A percentile compares a stretch with the other conserved stretches of the same genome.
Conservation (phyloP, 2,888 invertebrate species). For the Gymnoscelis rufifasciata region DNA sequence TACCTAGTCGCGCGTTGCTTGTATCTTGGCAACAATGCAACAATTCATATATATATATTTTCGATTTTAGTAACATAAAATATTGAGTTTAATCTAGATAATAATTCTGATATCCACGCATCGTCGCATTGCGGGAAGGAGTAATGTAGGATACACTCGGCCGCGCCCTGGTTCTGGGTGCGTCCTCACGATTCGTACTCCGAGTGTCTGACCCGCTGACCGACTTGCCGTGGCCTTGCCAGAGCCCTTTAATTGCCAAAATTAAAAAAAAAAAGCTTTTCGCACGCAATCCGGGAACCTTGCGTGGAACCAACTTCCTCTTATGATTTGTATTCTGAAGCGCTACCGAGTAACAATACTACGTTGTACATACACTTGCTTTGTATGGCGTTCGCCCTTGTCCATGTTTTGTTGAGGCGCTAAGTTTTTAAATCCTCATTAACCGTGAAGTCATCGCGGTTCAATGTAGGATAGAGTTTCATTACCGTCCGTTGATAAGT, state of each 20-base stretch:
- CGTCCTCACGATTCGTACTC: constrained; percentile 63
- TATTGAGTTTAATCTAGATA: not conserved
- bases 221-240: constrained; percentile 63
- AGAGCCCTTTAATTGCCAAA: constrained; percentile 49
- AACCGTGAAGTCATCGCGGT: constrained; percentile 19
- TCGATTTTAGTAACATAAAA: too few relatives aligned
- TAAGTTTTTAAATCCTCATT: constrained; percentile 11
- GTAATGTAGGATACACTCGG: constrained; percentile 55
- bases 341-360: constrained; percentile 6
- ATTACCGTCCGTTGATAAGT: too few relatives aligned
- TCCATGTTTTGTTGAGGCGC: constrained; percentile 20
- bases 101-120: constrained; percentile 32
- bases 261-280: constrained; percentile 49
- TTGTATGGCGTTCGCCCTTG: constrained; percentile 17
- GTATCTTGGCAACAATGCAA: too few relatives aligned
- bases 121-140: constrained; percentile 73
- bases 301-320: constrained; percentile 10
- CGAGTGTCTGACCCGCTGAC: constrained; percentile 69
- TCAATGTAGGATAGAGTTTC: not conserved
- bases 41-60: too few relatives aligned
- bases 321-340: constrained; percentile 14
- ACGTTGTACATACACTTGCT: constrained; percentile 7
- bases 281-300: constrained; percentile 39
- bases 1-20: too few relatives aligned
- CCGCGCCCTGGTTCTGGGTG: constrained; percentile 65